Base-by-base conservation (phyloP, 1,140 invertebrate species). In the Pygmarrhopalites habei region DNA sequence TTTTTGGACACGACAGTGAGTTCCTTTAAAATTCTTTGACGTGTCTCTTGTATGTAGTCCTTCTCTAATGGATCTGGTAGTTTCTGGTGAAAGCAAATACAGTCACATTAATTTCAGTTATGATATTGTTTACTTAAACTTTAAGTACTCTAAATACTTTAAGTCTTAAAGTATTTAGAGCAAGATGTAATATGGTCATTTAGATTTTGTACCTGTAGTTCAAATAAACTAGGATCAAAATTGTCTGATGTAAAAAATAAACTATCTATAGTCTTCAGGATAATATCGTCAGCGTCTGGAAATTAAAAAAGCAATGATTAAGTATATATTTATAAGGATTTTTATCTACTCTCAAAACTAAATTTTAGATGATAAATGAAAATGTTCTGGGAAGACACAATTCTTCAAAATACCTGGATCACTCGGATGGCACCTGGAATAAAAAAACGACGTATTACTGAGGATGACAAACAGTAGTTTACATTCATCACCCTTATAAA, bases 1-100 rank as follows among this genome's bases (percentile, higher is more conserved):
- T 92, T 89, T 68, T 90, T 92, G 0, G 90, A 93, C 0, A 97
- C 89, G 29, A 93, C 89, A 75, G 85, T 82, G 60, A 90, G 83
- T 73, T 92, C 88, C 55, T 82, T 82, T 60, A 83, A 80, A 19
- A 91, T 75, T 63, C 82, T 80, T 64, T 82, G 82, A 65, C 85
- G 82, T 62, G 85, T 82, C 30, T 78, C 75, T 69, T 85, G 82
- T 61, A 91, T 86, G 44, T 85, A 77, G 64, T 85, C 80, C 32
- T 82, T 80, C 62, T 87, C 82, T 21, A 87, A 75, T 41, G 73
- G 71, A 63, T 79, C 77, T 1, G 84, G 81, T n/a, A 88, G 74
- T 79, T 84, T 86, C 79, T 85, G 69, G 2, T 64, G 73, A 73
- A 19, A 39, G 65, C 19, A 63, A 43, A 19, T 41, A 39, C 7